These are phyloP conservation scores for Pycnomerus fuliginosus DNA, from an alignment of 2,888 invertebrate species.

Conservation along the genomic window DNA sequence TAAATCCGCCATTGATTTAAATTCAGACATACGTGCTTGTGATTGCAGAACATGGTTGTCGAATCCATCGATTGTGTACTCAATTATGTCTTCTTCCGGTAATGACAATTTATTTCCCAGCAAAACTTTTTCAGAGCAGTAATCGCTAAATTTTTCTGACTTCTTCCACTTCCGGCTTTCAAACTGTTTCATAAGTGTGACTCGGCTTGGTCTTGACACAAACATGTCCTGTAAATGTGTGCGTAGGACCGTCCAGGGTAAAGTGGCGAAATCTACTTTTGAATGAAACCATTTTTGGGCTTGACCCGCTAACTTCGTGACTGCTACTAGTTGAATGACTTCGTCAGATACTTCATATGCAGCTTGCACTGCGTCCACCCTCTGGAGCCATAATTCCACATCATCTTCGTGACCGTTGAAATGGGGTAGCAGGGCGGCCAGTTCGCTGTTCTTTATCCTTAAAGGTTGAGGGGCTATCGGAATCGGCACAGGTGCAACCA, in stretches of 20 bases:
- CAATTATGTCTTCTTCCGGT: not conserved
- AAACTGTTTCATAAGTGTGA: not conserved
- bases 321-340: not conserved
- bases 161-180: not conserved
- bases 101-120: not conserved
- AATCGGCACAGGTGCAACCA: too few relatives aligned
- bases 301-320: not conserved
- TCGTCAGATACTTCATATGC: not conserved
- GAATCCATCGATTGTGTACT: not conserved
- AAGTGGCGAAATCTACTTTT: not conserved
- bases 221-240: not conserved
- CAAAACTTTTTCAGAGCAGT: not conserved
- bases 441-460: not conserved
- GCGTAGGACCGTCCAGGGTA: not conserved
- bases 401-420: conserved; percentile 1
- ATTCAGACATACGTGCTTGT: not conserved
- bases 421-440: not conserved
- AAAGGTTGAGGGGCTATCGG: too few relatives aligned
- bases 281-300: conserved; percentile 1
- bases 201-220: not conserved
- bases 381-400: not conserved
- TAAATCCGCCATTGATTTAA: not conserved
- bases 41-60: not conserved
- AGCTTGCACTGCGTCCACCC: not conserved
- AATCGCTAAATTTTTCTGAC: not conserved